phyloP scores from a whole-genome alignment of 2,113 vertebrate species.

The Vulpes ferrilata region DNA sequence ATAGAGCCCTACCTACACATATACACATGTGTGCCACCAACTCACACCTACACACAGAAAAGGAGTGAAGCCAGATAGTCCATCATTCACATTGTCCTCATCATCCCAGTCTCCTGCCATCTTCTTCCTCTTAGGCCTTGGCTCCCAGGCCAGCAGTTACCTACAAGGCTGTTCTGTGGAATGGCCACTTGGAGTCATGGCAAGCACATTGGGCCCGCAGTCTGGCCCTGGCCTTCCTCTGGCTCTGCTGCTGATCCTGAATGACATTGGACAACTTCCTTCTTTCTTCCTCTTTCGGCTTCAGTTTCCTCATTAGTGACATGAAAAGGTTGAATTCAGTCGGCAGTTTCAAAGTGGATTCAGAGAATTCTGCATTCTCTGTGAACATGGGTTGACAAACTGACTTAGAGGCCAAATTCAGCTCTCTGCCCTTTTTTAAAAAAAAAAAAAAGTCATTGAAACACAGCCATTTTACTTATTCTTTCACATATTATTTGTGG shows the following conservation, averaged over 20 bases:
- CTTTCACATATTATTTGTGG: background rate
- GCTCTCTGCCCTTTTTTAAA: background rate
- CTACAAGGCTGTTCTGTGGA: background rate
- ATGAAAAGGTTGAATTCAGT: background rate
- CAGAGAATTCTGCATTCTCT: background rate
- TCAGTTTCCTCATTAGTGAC: background rate
- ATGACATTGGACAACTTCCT: background rate
- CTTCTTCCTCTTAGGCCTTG: background rate
- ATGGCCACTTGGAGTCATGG: fast-evolving
- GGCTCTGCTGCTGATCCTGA: background rate
- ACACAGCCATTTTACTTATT: background rate
- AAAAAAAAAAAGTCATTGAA: background rate
- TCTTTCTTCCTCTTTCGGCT: background rate
- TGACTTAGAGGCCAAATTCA: background rate
- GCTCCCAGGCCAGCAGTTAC: background rate
- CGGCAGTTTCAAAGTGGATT: background rate
- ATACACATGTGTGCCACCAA: fast-evolving
- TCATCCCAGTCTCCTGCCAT: background rate
- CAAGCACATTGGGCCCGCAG: background rate
- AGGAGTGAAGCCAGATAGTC: background rate
- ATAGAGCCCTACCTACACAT: background rate
- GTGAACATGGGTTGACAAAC: background rate
- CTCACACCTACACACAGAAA: background rate
- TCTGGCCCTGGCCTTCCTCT: background rate
- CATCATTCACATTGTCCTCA: too few species aligned